Evolutionary conservation across 1,140 invertebrate species (phyloP).

Genomic region (Oryzaephilus surinamensis): DNA sequence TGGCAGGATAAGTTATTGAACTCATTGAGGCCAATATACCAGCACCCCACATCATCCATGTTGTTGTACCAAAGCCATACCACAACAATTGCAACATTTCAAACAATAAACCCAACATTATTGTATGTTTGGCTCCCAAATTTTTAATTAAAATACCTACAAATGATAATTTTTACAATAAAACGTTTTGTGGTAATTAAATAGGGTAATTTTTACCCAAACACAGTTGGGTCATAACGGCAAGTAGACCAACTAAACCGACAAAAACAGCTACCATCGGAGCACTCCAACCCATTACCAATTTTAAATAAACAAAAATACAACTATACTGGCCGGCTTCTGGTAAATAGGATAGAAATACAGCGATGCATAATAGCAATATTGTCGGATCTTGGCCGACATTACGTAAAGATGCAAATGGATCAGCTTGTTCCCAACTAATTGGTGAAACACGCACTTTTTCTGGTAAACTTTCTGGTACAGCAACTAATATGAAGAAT

Average conservation of each 20-base stretch:
- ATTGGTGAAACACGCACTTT: conserved; percentile 75
- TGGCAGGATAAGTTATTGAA: conserved; percentile 96
- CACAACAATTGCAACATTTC: conserved; percentile 95
- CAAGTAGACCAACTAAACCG: conserved; percentile 91
- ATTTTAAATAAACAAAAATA: conserved; percentile 98
- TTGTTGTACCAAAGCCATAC: conserved; percentile 87
- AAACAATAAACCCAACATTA: conserved; percentile 91
- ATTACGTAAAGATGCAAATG: conserved; percentile 85
- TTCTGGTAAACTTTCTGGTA: conserved; percentile 95
- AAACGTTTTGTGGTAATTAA: background rate
- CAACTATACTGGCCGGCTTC: conserved; percentile 98
- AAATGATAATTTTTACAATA: conserved; percentile 3
- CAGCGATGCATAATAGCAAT: conserved; percentile 91
- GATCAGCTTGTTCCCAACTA: conserved; percentile 95
- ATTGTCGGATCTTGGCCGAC: conserved; percentile 95
- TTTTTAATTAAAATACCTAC: conserved; percentile 45
- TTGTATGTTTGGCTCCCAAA: conserved; percentile 92
- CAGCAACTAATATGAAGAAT: conserved; percentile 95
- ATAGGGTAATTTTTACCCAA: background rate
- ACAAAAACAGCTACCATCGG: conserved; percentile 96
- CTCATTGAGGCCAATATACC: conserved; percentile 91
- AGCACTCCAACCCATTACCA: conserved; percentile 94
- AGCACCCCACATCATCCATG: conserved; percentile 98
- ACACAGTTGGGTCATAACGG: conserved; percentile 84
- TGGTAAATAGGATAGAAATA: conserved; percentile 97